Base-by-base conservation (phyloP, 2,113 vertebrate species). In the Trogon melanurus region DNA sequence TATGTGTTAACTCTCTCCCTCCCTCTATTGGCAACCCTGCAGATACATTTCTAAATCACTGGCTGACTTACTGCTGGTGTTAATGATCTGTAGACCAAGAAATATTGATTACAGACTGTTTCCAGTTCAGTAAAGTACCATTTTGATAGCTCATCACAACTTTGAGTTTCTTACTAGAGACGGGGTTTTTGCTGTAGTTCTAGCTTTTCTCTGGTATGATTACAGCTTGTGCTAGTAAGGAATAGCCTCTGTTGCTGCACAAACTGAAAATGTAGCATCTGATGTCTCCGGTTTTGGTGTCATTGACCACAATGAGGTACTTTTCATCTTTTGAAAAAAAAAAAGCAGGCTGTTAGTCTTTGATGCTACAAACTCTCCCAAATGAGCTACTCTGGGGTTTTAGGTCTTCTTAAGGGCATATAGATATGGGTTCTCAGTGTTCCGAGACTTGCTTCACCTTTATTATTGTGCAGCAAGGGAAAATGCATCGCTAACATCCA, bases 401-500 rank as follows among this genome's bases (percentile, higher is more conserved):
- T 75, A 88, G 45, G 45, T 25, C 47, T 89, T 87, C 36, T 81
- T 81, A 81, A 81, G 62, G 62, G 17, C 67, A 82, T 85, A 65
- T 6, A 76, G 45, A 73, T 73, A 73, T 1, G 16, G 5, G 0
- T n/a, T 91, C 92, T 60, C 66, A 87, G 25, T 95, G n/a, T 85
- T 85, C 38, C 61, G 45, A 69, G 5, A 2, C 54, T 92, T 92
- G 92, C 89, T 50, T 92, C 91, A 91, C 89, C 95, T 92, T 88
- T 76, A 70, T 93, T 89, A 72, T 81, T 88, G 61, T 69, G 44
- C 57, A 79, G 26, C 27, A 65, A 79, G 50, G 44, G 48, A 81
- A 91, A 82, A 87, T 79, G 56, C 22, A 54, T 86, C 36, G 26
- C 6, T 92, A 80, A 58, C 25, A 76, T 69, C 58, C 62, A 89